Evolutionary conservation across 64 coral and sea anemone genomes (phyloP), one percentile per base, ranked within the genome.

Genomic region (Pachyseris speciosa): DNA sequence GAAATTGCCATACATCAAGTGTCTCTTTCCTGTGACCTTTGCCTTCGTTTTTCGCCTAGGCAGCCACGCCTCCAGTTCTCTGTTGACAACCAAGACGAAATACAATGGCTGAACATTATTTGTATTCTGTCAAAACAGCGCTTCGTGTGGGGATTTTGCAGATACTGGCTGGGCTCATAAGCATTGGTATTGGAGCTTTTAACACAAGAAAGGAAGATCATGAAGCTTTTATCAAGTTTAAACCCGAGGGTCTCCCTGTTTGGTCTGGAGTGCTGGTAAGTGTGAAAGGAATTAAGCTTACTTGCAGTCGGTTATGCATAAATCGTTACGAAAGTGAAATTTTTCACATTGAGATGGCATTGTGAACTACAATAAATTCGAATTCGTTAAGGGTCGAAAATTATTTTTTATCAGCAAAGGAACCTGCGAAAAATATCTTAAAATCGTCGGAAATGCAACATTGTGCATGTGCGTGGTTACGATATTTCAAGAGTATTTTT

Each of bases 181-280:
- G 95, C 43, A 90, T 96, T 33, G 95, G 78, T 6, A 93, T 96
- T 49, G 95, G 95, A 78, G 95, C 91, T 28, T 96, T 86, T 80
- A 96, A 85, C 77, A 96, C 95, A 30, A 93, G 64, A 36, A 88
- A 96, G 26, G 86, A 96, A 33, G 85, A 96, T 64, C 95, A 96
- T 86, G 58, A 75, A 7, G 95, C 89, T 29, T 84, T 96, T 31
- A 72, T 90, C 20, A 67, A 90, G 24, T 96, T 96, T 79, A 85
- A 96, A 86, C 79, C 95, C 37, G 84, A 93, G 24, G 95, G 95
- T 25, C 80, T 96, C 15, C 95, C 95, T 53, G 91, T 96, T 13
- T 96, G 95, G 95, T 87, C 91, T 19, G 95, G 95, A 48, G 84
- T 93, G 47, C 52, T 96, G 75, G 95, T 96, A 84, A 70, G 95